Conservation (phyloP, 30 jellyfish, hydroid and myxozoan genomes). For the Nemopilema nomurai region DNA sequence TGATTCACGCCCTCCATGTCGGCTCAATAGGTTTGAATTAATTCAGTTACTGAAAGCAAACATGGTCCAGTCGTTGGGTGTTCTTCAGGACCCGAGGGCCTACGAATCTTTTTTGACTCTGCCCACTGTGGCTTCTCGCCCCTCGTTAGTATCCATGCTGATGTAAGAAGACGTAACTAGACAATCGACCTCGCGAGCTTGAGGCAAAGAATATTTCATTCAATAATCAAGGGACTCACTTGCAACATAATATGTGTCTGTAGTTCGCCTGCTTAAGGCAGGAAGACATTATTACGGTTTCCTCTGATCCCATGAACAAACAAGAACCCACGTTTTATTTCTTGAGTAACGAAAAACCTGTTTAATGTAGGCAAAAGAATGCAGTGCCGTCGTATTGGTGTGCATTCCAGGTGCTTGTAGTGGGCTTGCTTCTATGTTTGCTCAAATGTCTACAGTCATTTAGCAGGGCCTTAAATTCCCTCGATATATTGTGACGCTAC, state of each 20-base stretch:
- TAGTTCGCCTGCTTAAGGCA: neutral
- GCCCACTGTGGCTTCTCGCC: too few species aligned
- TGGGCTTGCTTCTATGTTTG: too few species aligned
- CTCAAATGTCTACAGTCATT: too few species aligned
- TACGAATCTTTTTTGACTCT: neutral
- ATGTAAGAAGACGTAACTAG: too few species aligned
- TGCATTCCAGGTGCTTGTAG: too few species aligned
- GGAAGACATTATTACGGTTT: neutral
- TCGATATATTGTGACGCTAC: too few species aligned
- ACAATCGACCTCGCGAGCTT: neutral
- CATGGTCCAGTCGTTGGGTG: neutral
- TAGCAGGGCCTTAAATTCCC: too few species aligned
- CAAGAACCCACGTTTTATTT: neutral
- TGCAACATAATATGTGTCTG: neutral
- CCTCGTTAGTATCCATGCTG: too few species aligned
- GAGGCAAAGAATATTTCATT: neutral
- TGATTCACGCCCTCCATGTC: neutral
- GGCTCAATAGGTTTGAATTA: neutral
- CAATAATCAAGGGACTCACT: neutral
- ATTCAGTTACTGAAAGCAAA: neutral
- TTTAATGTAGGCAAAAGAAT: neutral
- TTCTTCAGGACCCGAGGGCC: neutral
- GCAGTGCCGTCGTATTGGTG: too few species aligned
- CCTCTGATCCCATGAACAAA: neutral
- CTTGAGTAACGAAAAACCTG: neutral